phyloP scores from a whole-genome alignment of 2,888 invertebrate species.

The Phyto melanocephala region DNA sequence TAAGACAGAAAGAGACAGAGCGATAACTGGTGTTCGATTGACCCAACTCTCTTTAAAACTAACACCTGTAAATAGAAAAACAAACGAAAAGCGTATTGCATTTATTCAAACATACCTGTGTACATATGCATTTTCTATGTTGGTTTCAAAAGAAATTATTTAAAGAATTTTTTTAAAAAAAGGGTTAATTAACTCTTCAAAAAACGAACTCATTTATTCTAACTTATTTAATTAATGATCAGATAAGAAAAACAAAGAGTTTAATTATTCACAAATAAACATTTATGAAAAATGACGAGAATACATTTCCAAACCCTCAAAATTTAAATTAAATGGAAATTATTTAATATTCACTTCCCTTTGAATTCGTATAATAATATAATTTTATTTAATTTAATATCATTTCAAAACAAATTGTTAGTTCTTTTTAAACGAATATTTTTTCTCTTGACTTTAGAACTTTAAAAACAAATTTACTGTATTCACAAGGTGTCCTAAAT shows the following conservation, averaged over 20 bases:
- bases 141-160: neutral
- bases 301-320: neutral
- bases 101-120: neutral
- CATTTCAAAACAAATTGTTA: neutral
- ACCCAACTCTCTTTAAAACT: neutral
- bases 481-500: too few species aligned
- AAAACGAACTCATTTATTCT: neutral
- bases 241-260: neutral
- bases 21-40: too few species aligned
- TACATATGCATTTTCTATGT: neutral
- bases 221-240: constrained; percentile 11
- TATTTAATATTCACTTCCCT: neutral
- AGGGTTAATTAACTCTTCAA: constrained; percentile 13
- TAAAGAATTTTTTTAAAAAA: neutral
- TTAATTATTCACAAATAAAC: constrained; percentile 24
- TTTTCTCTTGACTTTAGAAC: too few species aligned
- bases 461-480: neutral
- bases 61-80: constrained; percentile 36
- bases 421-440: too few species aligned
- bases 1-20: too few species aligned
- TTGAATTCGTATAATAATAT: neutral
- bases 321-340: neutral
- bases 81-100: neutral
- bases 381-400: neutral
- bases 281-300: constrained; percentile 23